Base-by-base conservation (phyloP, 2,113 vertebrate species). In the Naja naja region DNA sequence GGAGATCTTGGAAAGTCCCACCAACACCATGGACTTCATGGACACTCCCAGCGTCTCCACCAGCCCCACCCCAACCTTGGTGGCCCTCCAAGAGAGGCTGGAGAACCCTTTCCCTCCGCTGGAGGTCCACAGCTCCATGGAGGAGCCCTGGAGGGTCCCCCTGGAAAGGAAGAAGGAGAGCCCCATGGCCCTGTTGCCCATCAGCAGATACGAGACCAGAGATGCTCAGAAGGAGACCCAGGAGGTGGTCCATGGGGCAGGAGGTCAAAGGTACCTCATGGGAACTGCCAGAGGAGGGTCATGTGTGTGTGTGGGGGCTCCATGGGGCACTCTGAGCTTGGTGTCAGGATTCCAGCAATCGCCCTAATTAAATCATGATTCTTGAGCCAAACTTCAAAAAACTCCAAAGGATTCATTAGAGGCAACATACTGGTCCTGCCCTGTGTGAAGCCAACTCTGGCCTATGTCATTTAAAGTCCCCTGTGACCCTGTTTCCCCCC, bases 151-250 rank as follows among this genome's bases (percentile, higher is more conserved):
- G 53, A 8, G 1, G 25, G 0, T 22, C 27, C 16, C 88, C 8
- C 20, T 10, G 22, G 88, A n/a, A 2, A 9, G 5, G 11, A 16
- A 45, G 92, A 47, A 20, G 69, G 22, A 39, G 88, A 92, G 5
- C 27, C 2, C 14, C 0, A 58, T 39, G 64, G 30, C 22, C 11
- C 39, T 3, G 4, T 2, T 11, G 0, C 16, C 52, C 9, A 2
- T n/a, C 7, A 52, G 27, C 92, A 85, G 92, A 88, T 89, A 85
- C 0, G 47, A 43, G 60, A 12, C 8, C 6, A 8, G 30, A 1
- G 27, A 30, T 12, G 22, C 45, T 30, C 85, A 1, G 3, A 53
- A 12, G n/a, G 18, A 45, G 18, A 12, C 4, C 3, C 23, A 25
- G 23, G 56, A 39, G 23, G 53, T 20, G 20, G 56, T n/a, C 16